Evolutionary conservation across 2,113 vertebrate genomes (phyloP), one percentile per base, ranked within the genome.

Genomic region (Alces alces): DNA sequence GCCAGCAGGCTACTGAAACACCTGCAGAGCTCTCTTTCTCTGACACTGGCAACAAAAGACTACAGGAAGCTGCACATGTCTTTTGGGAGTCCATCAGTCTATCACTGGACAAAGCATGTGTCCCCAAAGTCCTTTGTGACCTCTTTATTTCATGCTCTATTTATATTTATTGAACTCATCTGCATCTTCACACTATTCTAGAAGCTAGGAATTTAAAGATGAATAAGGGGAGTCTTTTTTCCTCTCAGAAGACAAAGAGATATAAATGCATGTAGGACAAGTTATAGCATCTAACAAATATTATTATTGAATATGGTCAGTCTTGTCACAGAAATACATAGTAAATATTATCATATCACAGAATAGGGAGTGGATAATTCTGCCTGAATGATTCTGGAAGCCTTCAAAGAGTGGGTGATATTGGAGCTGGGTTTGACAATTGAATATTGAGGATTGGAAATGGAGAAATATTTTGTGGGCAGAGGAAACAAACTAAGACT

Each of bases 111-210:
- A 93, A 76, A 88, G 76, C 83, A 36, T 33, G 52, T 93, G 60
- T 78, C 73, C 50, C 52, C 54, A 66, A 36, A 52, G n/a, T 82
- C 36, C 27, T 90, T 54, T 82, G 30, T 80, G 66, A 39, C 50
- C 73, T 92, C 36, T 79, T 96, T 95, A 88, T 96, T 93, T 95
- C 36, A 78, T 92, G 52, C 33, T 96, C 28, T 96, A 5, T 79
- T 93, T 95, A 61, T 91, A 90, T 92, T 96, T 96, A 88, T 78
- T 95, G 39, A 87, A 95, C 14, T 80, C 58, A 85, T 90, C 39
- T 92, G 27, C 23, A 79, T 73, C 73, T 95, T 93, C 66, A 54
- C 21, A 64, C 60, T 27, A 12, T 39, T 89, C 6, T 84, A 89
- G 43, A 86, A 64, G 8, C 14, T 86, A 58, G 12, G n/a, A 12